Evolutionary conservation across 1,140 invertebrate species (phyloP), one percentile per base, ranked within the genome.

Genomic region (Streblospio benedicti): DNA sequence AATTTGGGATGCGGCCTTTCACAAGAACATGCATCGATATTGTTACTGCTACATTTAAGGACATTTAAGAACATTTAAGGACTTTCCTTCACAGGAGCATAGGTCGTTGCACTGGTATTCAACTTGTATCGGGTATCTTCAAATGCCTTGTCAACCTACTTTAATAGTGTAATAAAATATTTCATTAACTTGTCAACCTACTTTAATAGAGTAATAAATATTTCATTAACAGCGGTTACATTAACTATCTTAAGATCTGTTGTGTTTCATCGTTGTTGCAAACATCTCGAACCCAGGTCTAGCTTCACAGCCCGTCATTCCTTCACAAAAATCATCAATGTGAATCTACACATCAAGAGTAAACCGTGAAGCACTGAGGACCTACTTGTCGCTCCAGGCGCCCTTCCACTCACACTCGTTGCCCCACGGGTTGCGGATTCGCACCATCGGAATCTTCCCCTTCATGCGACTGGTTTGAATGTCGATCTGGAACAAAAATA

Each of bases 391-490:
- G 70, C 76, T 74, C 82, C 82, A 83, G 1, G 78, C 72, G 0
- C 82, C 82, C 28, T 75, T 82, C 82, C 82, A 83, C 69, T 83
- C 82, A 16, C 72, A 78, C 35, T 75, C 77, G 68, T 81, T 76
- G 23, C 79, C 82, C 82, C 82, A 83, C 4, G 82, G 82, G 69
- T 83, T 83, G 14, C 81, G 64, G 23, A 83, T 70, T 30, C 81
- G 59, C 12, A 82, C 54, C 47, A 83, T 58, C n/a, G 20, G 56
- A 23, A 58, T 45, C 28, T 49, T 45, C 20, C 56, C 56, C 28
- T 49, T 30, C 28, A 47, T 62, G 16, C 38, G 32, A 28, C 25
- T 30, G 6, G 58, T 61, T 28, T 57, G 56, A 3, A 64, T 45
- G 18, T 64, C 44, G n/a, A 64, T 33, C 62, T 64, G 41, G 4